phyloP scores from a whole-genome alignment of 2,797 vertebrate genomes.

The Leucoraja ocellata region DNA sequence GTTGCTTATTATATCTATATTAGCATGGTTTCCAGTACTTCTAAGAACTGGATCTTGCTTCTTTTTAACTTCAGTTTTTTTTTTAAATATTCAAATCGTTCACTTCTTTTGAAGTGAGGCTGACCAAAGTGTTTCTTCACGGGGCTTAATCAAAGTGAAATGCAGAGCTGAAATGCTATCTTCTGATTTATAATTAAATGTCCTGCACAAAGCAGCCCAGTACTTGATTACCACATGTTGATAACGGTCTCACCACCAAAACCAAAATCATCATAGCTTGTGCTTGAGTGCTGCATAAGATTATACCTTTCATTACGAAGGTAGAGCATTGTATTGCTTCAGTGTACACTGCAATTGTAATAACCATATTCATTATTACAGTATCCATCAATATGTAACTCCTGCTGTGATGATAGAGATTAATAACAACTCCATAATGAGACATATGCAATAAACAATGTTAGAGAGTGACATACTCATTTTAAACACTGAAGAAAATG shows the following conservation, averaged over 20 bases:
- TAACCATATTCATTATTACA: constrained; percentile 1
- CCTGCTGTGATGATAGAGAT: constrained; percentile 20
- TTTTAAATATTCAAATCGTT: constrained; percentile 12
- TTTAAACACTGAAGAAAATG: constrained; percentile 42
- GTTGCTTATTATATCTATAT: not conserved
- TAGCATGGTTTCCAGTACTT: not conserved
- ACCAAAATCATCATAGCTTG: not conserved
- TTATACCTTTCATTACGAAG: not conserved
- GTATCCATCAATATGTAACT: constrained; percentile 26
- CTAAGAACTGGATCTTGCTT: not conserved
- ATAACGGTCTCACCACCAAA: not conserved
- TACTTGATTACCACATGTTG: not conserved
- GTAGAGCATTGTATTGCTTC: not conserved
- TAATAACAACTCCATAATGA: constrained; percentile 26
- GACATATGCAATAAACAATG: constrained; percentile 2
- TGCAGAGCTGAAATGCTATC: not conserved
- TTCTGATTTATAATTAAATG: constrained; percentile 26
- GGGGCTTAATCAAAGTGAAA: not conserved
- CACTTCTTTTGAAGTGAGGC: not conserved
- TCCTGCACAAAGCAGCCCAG: not conserved
- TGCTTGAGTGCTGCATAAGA: not conserved
- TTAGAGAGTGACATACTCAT: constrained; percentile 2
- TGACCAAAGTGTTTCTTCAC: not conserved
- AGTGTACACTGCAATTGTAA: not conserved
- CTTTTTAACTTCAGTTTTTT: constrained; percentile 1